These are phyloP conservation scores for Acomys russatus DNA, from an alignment of 2,797 vertebrate genomes.

Conservation along the genomic window DNA sequence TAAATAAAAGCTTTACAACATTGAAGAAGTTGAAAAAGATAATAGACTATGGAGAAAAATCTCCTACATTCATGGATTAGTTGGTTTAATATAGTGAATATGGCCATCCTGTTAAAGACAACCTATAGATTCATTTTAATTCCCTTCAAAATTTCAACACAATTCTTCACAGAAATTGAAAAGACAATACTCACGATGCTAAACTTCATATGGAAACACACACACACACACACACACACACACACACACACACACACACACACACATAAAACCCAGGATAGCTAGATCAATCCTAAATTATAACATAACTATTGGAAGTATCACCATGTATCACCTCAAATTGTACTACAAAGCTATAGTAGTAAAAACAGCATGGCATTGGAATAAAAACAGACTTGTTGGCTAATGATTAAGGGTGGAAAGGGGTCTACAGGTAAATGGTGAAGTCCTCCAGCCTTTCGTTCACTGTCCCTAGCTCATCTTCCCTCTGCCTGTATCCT, in stretches of 20 bases:
- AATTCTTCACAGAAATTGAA: not conserved
- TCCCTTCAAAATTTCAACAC: not conserved
- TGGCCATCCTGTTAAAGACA: not conserved
- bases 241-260: not conserved
- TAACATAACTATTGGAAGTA: not conserved
- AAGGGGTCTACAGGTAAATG: no score
- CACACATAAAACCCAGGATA: not conserved
- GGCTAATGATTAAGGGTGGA: not conserved
- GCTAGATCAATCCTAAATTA: not conserved
- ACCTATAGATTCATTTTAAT: not conserved
- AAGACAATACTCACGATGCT: not conserved
- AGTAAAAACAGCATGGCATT: not conserved
- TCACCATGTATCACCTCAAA: not conserved
- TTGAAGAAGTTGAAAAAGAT: not conserved
- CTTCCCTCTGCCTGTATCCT: rapidly evolving
- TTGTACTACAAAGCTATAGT: not conserved
- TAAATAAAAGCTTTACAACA: not conserved
- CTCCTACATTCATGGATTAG: not conserved
- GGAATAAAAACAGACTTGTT: not conserved
- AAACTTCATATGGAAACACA: not conserved
- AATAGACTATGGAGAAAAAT: not conserved
- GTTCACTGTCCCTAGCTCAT: not conserved
- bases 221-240: no score
- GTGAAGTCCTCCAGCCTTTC: not conserved
- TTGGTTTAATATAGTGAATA: not conserved